Evolutionary conservation across 1,140 invertebrate genomes (phyloP), one percentile per base, ranked within the genome.

Genomic region (Ectropis grisescens): DNA sequence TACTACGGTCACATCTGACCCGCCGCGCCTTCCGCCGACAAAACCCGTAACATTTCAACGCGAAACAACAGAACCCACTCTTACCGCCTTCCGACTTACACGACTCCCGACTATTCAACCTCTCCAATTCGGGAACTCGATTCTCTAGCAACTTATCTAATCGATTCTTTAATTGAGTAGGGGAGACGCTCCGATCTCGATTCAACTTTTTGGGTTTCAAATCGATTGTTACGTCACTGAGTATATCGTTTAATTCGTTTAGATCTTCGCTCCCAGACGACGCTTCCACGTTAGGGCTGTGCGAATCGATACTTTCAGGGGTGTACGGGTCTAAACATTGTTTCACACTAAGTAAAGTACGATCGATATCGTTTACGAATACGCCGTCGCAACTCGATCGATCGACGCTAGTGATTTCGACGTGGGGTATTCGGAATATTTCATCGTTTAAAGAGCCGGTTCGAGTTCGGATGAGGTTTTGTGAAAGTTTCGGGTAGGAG

Each of bases 291-390:
- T 86, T 86, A 6, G 90, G 90, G 30, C 89, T 90, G 45, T 88
- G 88, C 36, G 90, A 91, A 47, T 91, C 90, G 47, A 88, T 84
- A 74, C 90, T 91, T 51, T 92, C 90, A 9, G 90, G 90, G 0
- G 90, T 92, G 45, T 92, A 92, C 1, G 90, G 90, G 64, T 91
- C 90, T 56, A 88, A 67, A 13, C 78, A 81, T 13, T 39, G 68
- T 4, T 41, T 43, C 0, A 70, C 69, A 34, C 61, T 80, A 0
- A 86, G 58, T 37, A 84, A 55, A n/a, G 82, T 71, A 11, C 69
- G 75, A 45, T 86, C 85, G 11, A 86, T 71, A 38, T 82, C 80
- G 49, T 85, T 86, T 1, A 86, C 83, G 37, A 84, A 84, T 26
- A 86, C 75, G 16, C 75, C 70, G 37, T 84, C 65, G 28, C 45